phyloP scores from a whole-genome alignment of 2,888 invertebrate genomes.

The Cephus rjabovi region DNA sequence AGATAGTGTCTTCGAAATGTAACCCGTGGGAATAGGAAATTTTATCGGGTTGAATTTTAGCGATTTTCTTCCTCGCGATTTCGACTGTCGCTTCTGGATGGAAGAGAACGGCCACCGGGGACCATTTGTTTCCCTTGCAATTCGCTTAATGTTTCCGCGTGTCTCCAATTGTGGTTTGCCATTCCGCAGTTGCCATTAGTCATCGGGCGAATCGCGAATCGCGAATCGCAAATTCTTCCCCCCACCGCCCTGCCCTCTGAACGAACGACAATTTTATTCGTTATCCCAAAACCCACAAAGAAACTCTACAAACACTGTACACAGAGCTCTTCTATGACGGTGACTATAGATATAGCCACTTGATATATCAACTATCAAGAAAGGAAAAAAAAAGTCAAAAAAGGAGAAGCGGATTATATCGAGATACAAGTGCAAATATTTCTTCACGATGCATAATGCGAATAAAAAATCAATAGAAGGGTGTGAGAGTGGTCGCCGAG shows the following conservation, averaged over 20 bases:
- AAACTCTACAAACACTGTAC: neutral
- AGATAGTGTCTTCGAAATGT: neutral
- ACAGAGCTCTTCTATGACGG: neutral
- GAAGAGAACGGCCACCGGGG: neutral
- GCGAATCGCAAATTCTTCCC: neutral
- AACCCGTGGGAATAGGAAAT: neutral
- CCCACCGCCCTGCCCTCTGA: neutral
- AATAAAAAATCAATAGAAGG: constrained; percentile 38
- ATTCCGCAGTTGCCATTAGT: neutral
- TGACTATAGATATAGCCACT: neutral
- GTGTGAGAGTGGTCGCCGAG: constrained; percentile 11
- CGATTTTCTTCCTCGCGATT: neutral
- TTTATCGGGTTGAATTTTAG: neutral
- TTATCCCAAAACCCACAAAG: neutral
- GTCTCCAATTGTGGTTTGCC: neutral
- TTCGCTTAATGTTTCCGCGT: neutral
- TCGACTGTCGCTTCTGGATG: neutral
- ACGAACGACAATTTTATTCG: neutral
- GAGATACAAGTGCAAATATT: constrained; percentile 39
- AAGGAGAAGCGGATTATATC: constrained; percentile 32
- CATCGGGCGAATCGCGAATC: neutral
- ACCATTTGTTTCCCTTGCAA: neutral
- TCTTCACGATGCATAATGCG: constrained; percentile 32
- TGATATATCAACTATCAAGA: neutral
- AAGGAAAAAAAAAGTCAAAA: constrained; percentile 19